Percentiles rank a stretch among this genome's conserved stretches.
Evolutionary conservation across 1,140 invertebrate genomes (phyloP).

Genomic region (Dysdera silvatica): DNA sequence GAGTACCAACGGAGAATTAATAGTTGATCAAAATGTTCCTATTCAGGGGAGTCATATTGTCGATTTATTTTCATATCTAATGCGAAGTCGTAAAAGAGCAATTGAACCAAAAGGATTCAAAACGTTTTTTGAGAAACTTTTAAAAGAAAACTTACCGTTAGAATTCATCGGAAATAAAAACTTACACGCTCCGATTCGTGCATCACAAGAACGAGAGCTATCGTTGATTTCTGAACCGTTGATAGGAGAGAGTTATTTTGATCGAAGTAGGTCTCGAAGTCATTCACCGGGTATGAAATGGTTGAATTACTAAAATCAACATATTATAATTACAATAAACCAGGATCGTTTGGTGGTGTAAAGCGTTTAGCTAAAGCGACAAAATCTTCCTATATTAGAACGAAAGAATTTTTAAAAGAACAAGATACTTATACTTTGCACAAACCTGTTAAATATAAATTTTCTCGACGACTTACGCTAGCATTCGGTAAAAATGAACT

Average conservation of each 20-base stretch:
- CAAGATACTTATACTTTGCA: slow-evolving; percentile 36
- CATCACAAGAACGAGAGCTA: neutral
- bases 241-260: too few species aligned
- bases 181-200: neutral
- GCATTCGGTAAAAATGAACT: slow-evolving; percentile 29
- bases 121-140: too few species aligned
- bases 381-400: neutral
- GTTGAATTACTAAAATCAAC: too few species aligned
- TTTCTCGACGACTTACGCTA: slow-evolving; percentile 3
- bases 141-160: neutral
- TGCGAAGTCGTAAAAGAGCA: too few species aligned
- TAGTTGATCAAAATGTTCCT: too few species aligned
- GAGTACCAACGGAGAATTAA: too few species aligned
- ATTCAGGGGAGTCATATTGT: too few species aligned
- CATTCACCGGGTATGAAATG: too few species aligned
- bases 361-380: neutral
- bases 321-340: slow-evolving; percentile 14
- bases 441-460: slow-evolving; percentile 29
- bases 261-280: too few species aligned
- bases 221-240: neutral
- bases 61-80: too few species aligned
- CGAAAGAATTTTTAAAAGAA: slow-evolving; percentile 23
- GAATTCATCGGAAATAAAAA: neutral
- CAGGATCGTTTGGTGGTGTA: neutral
- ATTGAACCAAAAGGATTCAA: too few species aligned